Evolutionary conservation across 2,113 vertebrate species (phyloP).

Genomic region (Lophochroa leadbeateri): DNA sequence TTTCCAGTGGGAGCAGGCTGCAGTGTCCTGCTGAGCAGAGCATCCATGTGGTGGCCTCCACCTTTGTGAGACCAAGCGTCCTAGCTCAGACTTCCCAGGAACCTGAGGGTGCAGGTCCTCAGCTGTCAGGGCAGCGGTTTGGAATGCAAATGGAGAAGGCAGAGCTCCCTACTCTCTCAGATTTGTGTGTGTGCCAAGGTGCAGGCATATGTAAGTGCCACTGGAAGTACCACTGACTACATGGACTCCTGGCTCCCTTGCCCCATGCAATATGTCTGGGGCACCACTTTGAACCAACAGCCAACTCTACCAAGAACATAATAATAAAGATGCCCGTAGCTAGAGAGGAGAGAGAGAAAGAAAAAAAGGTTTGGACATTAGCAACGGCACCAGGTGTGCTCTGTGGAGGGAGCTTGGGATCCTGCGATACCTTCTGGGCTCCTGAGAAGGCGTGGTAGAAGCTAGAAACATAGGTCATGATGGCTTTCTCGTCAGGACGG

Average conservation of each 20-base stretch:
- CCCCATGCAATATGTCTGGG: background rate
- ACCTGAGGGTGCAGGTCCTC: background rate
- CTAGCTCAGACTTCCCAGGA: background rate
- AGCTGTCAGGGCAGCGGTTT: background rate
- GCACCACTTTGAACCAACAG: conserved; percentile 64
- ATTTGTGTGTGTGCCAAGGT: background rate
- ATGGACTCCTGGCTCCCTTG: background rate
- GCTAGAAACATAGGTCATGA: conserved; percentile 99
- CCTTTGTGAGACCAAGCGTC: background rate
- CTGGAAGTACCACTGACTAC: background rate
- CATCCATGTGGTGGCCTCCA: background rate
- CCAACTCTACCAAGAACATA: conserved; percentile 68
- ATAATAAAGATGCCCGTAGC: conserved; percentile 60
- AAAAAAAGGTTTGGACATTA: conserved; percentile 80
- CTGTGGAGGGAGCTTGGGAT: conserved; percentile 77
- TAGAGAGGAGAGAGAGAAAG: conserved; percentile 59
- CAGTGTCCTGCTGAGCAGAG: background rate
- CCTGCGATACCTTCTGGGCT: conserved; percentile 98
- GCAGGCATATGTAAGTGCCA: background rate
- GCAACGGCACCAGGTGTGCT: conserved; percentile 74
- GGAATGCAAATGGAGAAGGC: background rate
- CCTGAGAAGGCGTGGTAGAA: conserved; percentile 99
- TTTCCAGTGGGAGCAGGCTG: background rate
- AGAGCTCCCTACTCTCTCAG: background rate
- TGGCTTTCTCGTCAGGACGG: conserved; percentile 98